These are phyloP conservation scores for Malurus elegans DNA, from an alignment of 2,113 vertebrate species.

Conservation along the genomic window DNA sequence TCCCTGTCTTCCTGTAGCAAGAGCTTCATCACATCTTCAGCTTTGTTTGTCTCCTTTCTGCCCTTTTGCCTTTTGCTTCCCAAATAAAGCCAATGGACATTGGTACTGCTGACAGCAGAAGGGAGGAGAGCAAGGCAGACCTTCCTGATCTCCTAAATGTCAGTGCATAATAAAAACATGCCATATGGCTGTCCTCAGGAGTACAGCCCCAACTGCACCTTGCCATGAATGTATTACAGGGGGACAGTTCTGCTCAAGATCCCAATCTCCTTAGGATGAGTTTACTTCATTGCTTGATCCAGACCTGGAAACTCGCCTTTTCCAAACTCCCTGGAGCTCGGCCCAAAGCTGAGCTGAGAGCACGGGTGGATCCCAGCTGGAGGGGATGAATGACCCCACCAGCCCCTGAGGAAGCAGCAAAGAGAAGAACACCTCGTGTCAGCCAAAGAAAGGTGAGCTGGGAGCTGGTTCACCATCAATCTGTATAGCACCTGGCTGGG, in stretches of 20 bases:
- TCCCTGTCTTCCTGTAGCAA: not conserved
- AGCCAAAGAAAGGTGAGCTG: not conserved
- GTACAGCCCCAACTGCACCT: not conserved
- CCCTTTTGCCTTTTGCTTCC: not conserved
- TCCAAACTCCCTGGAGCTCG: not conserved
- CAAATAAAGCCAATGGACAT: not conserved
- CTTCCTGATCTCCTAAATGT: not conserved
- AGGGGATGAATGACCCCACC: not conserved
- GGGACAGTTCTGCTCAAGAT: not conserved
- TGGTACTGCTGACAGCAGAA: not conserved
- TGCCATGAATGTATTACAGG: not conserved
- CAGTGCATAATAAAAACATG: not conserved
- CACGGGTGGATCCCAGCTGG: not conserved
- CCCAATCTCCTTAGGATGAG: not conserved
- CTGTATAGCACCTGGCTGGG: not conserved
- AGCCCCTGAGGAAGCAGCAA: not conserved
- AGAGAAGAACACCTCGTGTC: not conserved
- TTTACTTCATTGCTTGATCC: not conserved
- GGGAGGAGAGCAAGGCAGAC: not conserved
- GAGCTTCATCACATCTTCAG: not conserved
- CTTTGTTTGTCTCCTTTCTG: not conserved
- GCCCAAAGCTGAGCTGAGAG: not conserved
- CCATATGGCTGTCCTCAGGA: not conserved
- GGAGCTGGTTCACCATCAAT: not conserved
- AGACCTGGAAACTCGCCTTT: not conserved